Percentiles rank a stretch among this genome's conserved stretches.
Evolutionary conservation across 2,888 invertebrate species (phyloP).

Genomic region (Ypsolopha sequella): DNA sequence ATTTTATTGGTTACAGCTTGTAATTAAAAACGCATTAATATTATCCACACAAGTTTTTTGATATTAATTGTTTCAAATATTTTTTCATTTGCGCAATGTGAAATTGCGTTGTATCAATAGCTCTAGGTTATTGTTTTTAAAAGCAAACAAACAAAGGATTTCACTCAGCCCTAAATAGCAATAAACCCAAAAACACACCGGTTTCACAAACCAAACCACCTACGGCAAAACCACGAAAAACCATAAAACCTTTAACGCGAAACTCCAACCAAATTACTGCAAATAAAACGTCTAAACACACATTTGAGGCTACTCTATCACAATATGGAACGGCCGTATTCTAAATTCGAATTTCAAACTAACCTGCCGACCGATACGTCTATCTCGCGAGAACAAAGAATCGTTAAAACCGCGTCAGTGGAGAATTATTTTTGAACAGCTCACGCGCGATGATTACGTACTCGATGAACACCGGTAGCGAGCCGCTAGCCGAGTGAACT

Average conservation of each 20-base stretch:
- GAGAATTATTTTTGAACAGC: conserved; percentile 14
- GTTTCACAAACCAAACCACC: conserved; percentile 53
- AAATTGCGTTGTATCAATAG: no score
- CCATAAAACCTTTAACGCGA: conserved; percentile 47
- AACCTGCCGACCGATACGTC: conserved; percentile 27
- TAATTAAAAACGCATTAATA: no score
- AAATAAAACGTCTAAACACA: conserved; percentile 47
- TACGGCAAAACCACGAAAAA: conserved; percentile 50
- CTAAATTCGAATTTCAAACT: conserved; percentile 40
- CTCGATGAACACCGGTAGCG: conserved; percentile 31
- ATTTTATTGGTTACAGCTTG: no score
- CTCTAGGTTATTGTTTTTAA: background rate
- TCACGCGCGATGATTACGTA: background rate
- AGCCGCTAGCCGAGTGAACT: conserved; percentile 59
- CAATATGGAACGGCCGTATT: conserved; percentile 32
- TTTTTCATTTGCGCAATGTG: no score
- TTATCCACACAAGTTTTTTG: no score
- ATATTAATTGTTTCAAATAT: no score
- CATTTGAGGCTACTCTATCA: conserved; percentile 35
- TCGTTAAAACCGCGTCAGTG: conserved; percentile 33
- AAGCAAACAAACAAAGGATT: conserved; percentile 53
- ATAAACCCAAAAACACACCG: conserved; percentile 62
- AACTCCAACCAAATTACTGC: conserved; percentile 33
- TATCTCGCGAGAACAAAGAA: conserved; percentile 50
- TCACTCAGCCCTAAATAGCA: conserved; percentile 50